These are phyloP conservation scores for Eidolon helvum DNA, from an alignment of 2,113 vertebrate genomes.

Conservation along the genomic window DNA sequence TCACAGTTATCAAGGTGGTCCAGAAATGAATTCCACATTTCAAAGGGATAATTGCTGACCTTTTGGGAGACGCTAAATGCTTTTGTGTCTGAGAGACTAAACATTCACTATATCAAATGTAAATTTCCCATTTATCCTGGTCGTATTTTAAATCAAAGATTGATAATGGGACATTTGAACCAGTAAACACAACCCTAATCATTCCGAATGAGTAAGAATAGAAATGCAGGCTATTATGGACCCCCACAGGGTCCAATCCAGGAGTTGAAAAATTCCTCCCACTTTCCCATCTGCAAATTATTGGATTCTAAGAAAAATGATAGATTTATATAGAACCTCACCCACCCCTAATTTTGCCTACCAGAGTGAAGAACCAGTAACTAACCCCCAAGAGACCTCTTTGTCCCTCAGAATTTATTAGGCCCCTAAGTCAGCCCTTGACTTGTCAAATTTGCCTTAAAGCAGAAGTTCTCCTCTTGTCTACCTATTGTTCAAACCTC, in stretches of 20 bases:
- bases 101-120: neutral
- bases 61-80: neutral
- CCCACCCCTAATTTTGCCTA: too few relatives aligned
- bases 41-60: neutral
- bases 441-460: neutral
- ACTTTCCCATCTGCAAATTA: neutral
- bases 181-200: neutral
- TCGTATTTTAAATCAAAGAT: neutral
- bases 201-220: too few relatives aligned
- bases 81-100: neutral
- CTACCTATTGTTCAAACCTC: neutral
- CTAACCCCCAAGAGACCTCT: neutral
- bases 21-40: neutral
- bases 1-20: neutral
- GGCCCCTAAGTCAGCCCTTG: neutral
- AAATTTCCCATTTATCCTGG: neutral
- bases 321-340: neutral
- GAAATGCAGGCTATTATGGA: fast-evolving
- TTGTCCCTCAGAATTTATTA: neutral
- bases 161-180: neutral
- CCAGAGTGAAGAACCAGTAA: neutral
- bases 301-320: neutral
- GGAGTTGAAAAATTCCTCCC: neutral
- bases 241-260: fast-evolving
- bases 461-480: neutral